phyloP scores from a whole-genome alignment of 2,113 vertebrate species.

The Alethe castanea region DNA sequence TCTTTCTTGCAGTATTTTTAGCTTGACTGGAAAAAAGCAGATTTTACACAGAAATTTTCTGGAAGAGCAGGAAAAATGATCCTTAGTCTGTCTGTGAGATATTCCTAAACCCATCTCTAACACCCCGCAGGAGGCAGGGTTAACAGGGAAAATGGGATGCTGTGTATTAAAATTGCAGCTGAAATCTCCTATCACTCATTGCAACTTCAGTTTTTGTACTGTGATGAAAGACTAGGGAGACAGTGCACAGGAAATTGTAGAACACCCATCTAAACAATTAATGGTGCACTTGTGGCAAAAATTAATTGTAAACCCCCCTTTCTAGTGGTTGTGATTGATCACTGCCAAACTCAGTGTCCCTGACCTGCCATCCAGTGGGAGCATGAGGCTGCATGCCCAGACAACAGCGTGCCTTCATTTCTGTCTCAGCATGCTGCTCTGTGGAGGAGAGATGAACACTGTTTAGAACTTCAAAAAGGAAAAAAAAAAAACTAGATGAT shows the following conservation, averaged over 20 bases:
- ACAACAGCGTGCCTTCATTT: background rate
- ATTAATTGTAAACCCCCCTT: background rate
- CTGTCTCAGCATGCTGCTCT: background rate
- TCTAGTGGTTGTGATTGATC: background rate
- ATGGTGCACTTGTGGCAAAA: background rate
- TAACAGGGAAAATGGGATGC: background rate
- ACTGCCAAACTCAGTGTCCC: background rate
- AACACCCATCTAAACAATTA: background rate
- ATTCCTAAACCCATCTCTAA: background rate
- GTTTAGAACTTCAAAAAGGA: conserved; percentile 1
- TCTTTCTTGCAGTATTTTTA: background rate
- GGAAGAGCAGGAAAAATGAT: background rate
- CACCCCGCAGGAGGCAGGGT: background rate
- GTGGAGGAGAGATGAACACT: background rate
- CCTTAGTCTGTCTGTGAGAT: background rate
- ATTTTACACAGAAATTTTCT: background rate
- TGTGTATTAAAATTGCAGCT: background rate
- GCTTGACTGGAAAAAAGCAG: background rate
- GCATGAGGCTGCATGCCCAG: accelerated
- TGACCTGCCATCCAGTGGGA: background rate
- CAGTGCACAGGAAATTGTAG: background rate
- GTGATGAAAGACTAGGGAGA: background rate
- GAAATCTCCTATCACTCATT: background rate
- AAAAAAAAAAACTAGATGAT: background rate
- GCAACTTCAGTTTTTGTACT: background rate